These are phyloP conservation scores for Drosophila lacteicornis DNA, from an alignment of 1,140 invertebrate species.

Conservation along the genomic window DNA sequence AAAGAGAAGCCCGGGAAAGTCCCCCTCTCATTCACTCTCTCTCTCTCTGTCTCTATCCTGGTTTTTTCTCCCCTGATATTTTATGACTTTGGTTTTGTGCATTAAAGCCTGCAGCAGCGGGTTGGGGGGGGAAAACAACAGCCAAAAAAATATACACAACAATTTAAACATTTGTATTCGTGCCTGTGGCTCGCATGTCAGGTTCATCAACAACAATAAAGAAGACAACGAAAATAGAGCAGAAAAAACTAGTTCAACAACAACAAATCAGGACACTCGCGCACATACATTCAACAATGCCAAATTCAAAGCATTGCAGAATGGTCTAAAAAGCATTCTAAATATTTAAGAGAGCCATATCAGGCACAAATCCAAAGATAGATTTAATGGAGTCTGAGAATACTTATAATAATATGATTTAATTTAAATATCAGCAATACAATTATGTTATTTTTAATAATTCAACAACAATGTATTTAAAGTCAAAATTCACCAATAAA, in stretches of 20 bases:
- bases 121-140: constrained; percentile 8
- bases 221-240: constrained; percentile 14
- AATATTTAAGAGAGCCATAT: neutral
- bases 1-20: constrained; percentile 17
- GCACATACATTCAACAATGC: neutral
- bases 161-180: constrained; percentile 78
- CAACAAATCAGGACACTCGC: constrained; percentile 8
- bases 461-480: neutral
- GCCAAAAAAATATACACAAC: constrained; percentile 47
- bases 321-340: neutral
- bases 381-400: neutral
- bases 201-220: constrained; percentile 57
- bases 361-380: neutral
- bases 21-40: constrained; percentile 5
- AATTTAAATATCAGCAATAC: neutral
- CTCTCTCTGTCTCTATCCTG: neutral
- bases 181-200: constrained; percentile 76
- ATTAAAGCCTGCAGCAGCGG: constrained; percentile 61
- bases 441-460: no score
- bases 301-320: constrained; percentile 14
- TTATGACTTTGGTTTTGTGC: constrained; percentile 71
- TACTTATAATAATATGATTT: neutral
- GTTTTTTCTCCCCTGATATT: constrained; percentile 24
- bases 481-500: neutral
- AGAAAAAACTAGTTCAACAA: constrained; percentile 8